Evolutionary conservation across 2,888 invertebrate species (phyloP), one percentile per base, ranked within the genome.

Genomic region (Dromius quadrimaculatus): DNA sequence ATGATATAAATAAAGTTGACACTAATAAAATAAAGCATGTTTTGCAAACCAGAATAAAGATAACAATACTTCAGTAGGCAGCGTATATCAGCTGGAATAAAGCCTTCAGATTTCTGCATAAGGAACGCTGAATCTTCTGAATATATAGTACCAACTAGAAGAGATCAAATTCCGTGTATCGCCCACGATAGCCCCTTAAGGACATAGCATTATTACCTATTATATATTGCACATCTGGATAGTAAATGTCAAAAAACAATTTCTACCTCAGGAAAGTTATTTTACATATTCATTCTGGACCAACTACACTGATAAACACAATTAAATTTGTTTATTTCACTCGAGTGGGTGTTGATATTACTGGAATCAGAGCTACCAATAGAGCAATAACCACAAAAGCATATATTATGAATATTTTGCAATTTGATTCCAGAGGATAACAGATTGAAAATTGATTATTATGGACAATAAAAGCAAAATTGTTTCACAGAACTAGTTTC

Each of bases 131-230:
- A 28, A 28, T 28, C 28, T 54, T 28, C 4, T 54, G 15, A 54
- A 54, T 54, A 28, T 54, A 28, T 13, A n/a, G 23, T 47, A 47
- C 28, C 23, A 23, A 54, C 28, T 54, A 54, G 28, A 8, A 23
- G 28, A 54, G 50, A 54, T 54, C 28, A 28, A 54, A 54, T 54
- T 54, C 28, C 50, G 13, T 54, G 23, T 54, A 15, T 28, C 50
- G 50, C 50, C 50, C 15, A 54, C 50, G n/a, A 41, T 15, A 11
- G 15, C 41, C 41, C 50, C 13, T 15, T 28, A 28, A n/a, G 13
- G 23, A 8, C 50, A 23, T 28, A 54, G 28, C 15, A 11, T 28
- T 54, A 15, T 41, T 41, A 41, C 41, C 9, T 1, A 17, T 41
- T 15, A 54, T 54, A 54, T 23, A 54, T 54, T 54, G 50, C 20